A percentile compares a stretch with the other conserved stretches of the same genome.
These are phyloP conservation scores for Xenotilapia flavipinnis DNA, from an alignment of 2,113 vertebrate species.

Conservation along the genomic window DNA sequence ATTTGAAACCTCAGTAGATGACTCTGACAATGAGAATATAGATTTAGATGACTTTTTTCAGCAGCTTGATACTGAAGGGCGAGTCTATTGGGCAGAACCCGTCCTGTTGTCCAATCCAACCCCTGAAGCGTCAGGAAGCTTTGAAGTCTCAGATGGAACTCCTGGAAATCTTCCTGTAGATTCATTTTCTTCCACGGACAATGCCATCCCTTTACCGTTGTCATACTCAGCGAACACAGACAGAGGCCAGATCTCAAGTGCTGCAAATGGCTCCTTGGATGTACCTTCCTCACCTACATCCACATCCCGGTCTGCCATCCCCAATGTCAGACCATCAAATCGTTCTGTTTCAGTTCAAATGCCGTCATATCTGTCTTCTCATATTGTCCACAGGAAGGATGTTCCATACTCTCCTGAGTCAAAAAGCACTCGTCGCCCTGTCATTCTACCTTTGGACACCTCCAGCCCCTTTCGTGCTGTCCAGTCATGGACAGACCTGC, in stretches of 20 bases:
- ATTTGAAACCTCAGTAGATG: constrained; percentile 51
- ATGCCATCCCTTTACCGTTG: neutral
- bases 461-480: constrained; percentile 44
- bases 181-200: neutral
- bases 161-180: neutral
- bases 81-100: constrained; percentile 56
- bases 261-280: neutral
- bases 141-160: neutral
- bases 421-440: neutral
- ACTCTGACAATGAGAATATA: constrained; percentile 6
- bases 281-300: neutral
- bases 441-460: constrained; percentile 22
- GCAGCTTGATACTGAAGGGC: constrained; percentile 30
- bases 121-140: neutral
- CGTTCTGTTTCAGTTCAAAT: constrained; percentile 32
- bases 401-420: constrained; percentile 12
- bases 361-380: constrained; percentile 25
- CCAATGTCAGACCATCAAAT: neutral
- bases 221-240: neutral
- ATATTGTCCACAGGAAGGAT: constrained; percentile 38
- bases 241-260: neutral
- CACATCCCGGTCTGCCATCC: neutral
- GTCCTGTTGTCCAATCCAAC: neutral
- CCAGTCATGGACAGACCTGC: constrained; percentile 48
- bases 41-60: constrained; percentile 31